A percentile compares a stretch with the other conserved stretches of the same genome.
phyloP scores from a whole-genome alignment of 2,797 vertebrate species.

The Sebastes jordani region DNA sequence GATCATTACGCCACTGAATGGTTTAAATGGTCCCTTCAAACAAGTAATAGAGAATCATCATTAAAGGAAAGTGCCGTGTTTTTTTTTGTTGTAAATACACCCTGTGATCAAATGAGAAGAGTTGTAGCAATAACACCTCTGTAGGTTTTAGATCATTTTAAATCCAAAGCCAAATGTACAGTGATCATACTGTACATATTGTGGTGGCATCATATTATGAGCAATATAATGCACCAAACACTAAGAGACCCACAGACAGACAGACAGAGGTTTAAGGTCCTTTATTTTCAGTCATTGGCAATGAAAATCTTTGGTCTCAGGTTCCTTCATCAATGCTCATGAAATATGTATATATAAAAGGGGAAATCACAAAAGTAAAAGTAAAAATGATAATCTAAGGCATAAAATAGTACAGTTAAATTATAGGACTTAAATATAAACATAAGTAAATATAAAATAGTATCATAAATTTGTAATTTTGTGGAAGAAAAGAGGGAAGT shows the following conservation, averaged over 20 bases:
- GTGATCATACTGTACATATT: not conserved
- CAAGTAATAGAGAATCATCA: not conserved
- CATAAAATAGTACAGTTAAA: too few relatives aligned
- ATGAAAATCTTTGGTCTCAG: too few relatives aligned
- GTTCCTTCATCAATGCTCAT: too few relatives aligned
- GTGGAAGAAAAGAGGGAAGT: not conserved
- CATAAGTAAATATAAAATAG: too few relatives aligned
- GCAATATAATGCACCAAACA: not conserved
- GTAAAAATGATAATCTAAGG: too few relatives aligned
- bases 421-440: too few relatives aligned
- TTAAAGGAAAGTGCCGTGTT: not conserved
- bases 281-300: too few relatives aligned
- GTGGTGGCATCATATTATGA: not conserved
- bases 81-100: not conserved
- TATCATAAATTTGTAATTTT: too few relatives aligned
- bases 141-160: not conserved
- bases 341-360: too few relatives aligned
- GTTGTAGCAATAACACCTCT: not conserved
- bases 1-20: not conserved
- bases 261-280: too few relatives aligned
- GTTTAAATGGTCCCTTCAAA: not conserved
- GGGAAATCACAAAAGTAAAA: too few relatives aligned
- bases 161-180: not conserved
- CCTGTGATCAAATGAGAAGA: not conserved
- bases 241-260: not conserved